A percentile compares a stretch with the other conserved stretches of the same genome.
phyloP scores from a whole-genome alignment of 1,140 invertebrate genomes.

The Trichonephila clavata region DNA sequence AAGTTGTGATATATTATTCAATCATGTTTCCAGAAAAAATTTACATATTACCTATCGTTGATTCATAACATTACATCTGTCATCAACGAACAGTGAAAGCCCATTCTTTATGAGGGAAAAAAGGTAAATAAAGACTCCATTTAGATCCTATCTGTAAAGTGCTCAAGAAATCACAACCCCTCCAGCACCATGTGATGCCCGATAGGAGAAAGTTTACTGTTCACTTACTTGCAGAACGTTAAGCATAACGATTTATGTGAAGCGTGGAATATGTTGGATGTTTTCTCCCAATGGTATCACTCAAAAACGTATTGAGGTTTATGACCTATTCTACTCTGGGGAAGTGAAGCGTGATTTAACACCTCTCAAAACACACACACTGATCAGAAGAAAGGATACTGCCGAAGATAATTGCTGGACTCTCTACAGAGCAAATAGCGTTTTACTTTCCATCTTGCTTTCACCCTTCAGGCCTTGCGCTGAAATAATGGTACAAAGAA shows the following conservation, averaged over 20 bases:
- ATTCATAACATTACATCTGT: too few relatives aligned
- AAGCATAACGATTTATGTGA: background rate
- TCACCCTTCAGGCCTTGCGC: background rate
- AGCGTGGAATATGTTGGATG: constrained; percentile 39
- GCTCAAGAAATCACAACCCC: background rate
- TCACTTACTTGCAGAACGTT: background rate
- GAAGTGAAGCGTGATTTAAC: constrained; percentile 54
- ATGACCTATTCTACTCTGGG: constrained; percentile 19
- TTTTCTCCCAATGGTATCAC: background rate
- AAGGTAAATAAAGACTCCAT: background rate
- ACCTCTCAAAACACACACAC: constrained; percentile 16
- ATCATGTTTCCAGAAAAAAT: too few relatives aligned
- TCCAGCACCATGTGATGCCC: background rate
- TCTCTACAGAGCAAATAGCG: background rate
- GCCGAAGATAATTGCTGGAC: constrained; percentile 38
- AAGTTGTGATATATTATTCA: too few relatives aligned
- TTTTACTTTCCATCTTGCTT: constrained; percentile 32
- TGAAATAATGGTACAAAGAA: background rate
- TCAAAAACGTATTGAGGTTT: constrained; percentile 48
- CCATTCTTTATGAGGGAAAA: too few relatives aligned
- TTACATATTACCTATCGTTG: too few relatives aligned
- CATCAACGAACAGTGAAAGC: too few relatives aligned
- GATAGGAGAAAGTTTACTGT: constrained; percentile 28
- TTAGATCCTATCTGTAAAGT: background rate
- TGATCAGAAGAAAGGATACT: background rate